Evolutionary conservation across 2,797 vertebrate species (phyloP).

Genomic region (Thripadectes ignobilis): DNA sequence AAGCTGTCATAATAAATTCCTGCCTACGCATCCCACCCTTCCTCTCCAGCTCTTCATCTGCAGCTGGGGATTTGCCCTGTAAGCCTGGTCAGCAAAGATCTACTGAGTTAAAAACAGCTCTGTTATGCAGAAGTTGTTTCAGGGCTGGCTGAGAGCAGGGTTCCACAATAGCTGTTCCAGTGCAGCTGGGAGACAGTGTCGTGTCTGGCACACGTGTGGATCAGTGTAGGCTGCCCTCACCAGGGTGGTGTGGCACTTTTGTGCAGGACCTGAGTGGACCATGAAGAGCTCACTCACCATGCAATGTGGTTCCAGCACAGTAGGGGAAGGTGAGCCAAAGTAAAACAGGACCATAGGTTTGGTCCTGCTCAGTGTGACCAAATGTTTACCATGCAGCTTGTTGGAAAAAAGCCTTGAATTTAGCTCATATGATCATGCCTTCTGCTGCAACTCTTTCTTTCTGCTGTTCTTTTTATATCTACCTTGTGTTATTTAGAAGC

Average conservation of each 20-base stretch:
- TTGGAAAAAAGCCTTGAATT: neutral
- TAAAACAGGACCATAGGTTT: neutral
- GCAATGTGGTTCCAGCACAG: accelerated
- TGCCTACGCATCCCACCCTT: neutral
- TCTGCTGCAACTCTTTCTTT: neutral
- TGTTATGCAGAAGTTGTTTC: neutral
- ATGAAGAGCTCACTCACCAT: neutral
- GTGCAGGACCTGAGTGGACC: neutral
- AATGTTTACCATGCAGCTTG: neutral
- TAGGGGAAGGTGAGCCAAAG: neutral
- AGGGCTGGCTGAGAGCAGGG: neutral
- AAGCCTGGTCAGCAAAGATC: neutral
- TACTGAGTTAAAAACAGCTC: neutral
- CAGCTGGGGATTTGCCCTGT: neutral
- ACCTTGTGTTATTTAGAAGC: neutral
- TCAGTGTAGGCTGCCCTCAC: neutral
- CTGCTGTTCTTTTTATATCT: neutral
- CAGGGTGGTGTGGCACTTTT: accelerated
- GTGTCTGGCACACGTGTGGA: neutral
- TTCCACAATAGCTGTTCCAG: neutral
- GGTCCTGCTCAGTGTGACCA: neutral
- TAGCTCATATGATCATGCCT: neutral
- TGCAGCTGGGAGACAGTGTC: accelerated
- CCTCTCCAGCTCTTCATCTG: neutral
- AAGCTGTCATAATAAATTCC: neutral